Percentiles rank a stretch among this genome's conserved stretches.
Conservation (phyloP, 2,888 invertebrate species). For the Phortica okadai region DNA sequence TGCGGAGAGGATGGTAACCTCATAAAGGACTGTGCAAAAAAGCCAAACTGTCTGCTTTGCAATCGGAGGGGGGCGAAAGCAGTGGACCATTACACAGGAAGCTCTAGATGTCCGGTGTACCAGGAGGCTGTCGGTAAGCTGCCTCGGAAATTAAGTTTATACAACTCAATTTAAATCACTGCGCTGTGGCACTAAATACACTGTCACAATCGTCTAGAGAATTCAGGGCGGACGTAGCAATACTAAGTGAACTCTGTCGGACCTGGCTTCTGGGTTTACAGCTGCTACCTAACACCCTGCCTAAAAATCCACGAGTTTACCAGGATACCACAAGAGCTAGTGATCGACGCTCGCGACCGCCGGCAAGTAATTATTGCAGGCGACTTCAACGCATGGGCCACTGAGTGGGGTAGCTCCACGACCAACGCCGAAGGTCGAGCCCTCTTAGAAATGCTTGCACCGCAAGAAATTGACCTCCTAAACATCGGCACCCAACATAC, state of each 20-base stretch:
- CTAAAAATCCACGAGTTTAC: background rate
- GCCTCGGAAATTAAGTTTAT: too few species aligned
- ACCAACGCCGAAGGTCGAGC: constrained; percentile 24
- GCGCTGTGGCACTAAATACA: background rate
- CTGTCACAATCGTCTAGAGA: background rate
- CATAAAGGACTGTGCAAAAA: background rate
- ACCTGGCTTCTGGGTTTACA: background rate
- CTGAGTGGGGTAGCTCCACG: background rate
- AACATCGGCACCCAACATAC: constrained; percentile 32
- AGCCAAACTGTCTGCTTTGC: background rate
- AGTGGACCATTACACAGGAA: background rate
- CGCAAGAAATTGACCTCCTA: background rate
- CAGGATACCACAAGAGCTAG: background rate
- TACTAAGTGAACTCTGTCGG: background rate
- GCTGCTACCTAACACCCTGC: background rate
- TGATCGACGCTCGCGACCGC: background rate
- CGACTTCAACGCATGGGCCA: background rate
- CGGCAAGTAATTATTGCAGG: too few species aligned
- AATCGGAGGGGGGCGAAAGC: background rate
- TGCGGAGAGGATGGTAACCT: constrained; percentile 6
- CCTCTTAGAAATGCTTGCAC: constrained; percentile 20
- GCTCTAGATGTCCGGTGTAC: too few species aligned
- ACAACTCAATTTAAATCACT: background rate
- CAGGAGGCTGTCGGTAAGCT: too few species aligned
- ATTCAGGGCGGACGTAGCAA: background rate